Base-by-base conservation (phyloP, 2,888 invertebrate genomes). In the Lithophane semibrunnea region DNA sequence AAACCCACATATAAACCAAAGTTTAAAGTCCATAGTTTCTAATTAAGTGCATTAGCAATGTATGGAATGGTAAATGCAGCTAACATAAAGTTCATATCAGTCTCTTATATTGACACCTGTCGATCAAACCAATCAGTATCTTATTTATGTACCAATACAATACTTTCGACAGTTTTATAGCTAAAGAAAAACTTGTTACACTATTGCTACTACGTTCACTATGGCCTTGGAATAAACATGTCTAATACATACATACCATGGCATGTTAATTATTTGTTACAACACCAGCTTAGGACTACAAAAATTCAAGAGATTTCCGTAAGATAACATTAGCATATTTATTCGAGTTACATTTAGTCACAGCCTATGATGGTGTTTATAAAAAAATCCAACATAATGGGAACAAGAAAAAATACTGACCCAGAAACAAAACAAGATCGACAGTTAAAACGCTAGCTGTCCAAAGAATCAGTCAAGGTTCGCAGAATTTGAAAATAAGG, bases 301-400 rank as follows among this genome's bases (percentile, higher is more conserved):
- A 85, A 85, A 88, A 86, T 88, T 77, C 75, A 71, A 88, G 82
- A 81, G 78, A 86, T 88, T 84, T 87, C 85, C 88, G 83, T 80
- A 77, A 84, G 80, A 86, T 70, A 80, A 78, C 76, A 85, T 88
- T 88, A 84, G 61, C 85, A 85, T 88, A 81, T 71, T 80, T 65
- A 79, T 81, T 80, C 21, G n/a, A 78, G 77, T 71, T 72, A 75
- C 66, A 73, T 82, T 80, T 75, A 78, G 71, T 79, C 72, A 82
- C 77, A 76, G 56, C 42, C 63, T 67, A 73, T n/a, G 65, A 67
- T 65, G 78, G 73, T 75, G 63, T 44, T 73, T 54, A 61, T 60
- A 79, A 77, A 81, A 85, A 69, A 44, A 52, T 2, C 0, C 54
- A 24, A 74, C 49, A 52, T 63, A 79, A 73, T 74, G 44, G 16